Base-by-base conservation (phyloP, 2,113 vertebrate genomes). In the Fulmarus glacialis region DNA sequence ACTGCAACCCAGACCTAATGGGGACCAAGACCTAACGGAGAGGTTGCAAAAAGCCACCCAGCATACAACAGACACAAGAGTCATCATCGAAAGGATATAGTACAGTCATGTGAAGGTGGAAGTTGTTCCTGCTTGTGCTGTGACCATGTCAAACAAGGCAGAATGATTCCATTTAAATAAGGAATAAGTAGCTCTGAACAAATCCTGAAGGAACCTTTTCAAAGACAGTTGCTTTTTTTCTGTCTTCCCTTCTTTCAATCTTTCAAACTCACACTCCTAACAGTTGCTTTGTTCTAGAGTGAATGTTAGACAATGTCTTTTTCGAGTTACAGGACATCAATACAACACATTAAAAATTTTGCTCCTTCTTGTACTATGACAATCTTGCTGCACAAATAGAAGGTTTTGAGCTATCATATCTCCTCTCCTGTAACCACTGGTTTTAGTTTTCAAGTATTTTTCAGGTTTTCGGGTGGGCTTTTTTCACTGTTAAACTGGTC, bases 381-480 rank as follows among this genome's bases (percentile, higher is more conserved):
- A 80, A 67, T 73, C 50, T 64, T 68, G 10, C 12, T 59, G 15
- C 23, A 36, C 15, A 89, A 77, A 62, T 26, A 8, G 8, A 72
- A 64, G 4, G 3, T 43, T 67, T 67, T 56, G 23, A 67, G 4
- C 4, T 79, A n/a, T 79, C 10, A 30, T 52, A 26, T 36, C 19
- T 77, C 12, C 29, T 4, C 12, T 62, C n/a, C 11, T 66, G 22
- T 29, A 91, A 79, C 66, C 6, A 38, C 1, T 53, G 7, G 1
- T 16, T 42, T 74, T 27, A 80, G 12, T 64, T 79, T 82, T 58
- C 10, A 88, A 75, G 22, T 36, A 48, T 81, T 90, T 90, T 74
- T 83, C 62, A 48, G 12, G 3, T 15, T 59, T 91, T 30, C 15
- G 21, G 6, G 5, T 73, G 19, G 0, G 0, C 0, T 36, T 72